These are phyloP conservation scores for Manis crassicaudata DNA, from an alignment of 2,797 vertebrate species.

Conservation along the genomic window DNA sequence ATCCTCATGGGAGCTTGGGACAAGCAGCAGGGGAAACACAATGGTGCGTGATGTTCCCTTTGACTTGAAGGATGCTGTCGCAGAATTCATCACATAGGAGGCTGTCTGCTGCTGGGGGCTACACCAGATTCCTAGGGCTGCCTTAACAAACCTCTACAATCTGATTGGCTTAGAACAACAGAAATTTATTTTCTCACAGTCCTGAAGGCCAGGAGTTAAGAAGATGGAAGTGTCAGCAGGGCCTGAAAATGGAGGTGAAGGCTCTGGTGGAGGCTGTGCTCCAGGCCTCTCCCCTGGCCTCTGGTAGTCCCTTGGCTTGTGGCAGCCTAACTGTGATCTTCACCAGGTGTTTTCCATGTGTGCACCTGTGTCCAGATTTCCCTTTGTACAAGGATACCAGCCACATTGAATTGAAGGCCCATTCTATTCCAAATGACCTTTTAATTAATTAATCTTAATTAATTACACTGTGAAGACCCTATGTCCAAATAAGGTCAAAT, in stretches of 20 bases:
- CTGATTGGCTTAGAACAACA: not conserved
- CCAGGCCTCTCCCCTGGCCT: no score
- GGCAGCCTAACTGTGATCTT: accelerated
- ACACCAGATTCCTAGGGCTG: not conserved
- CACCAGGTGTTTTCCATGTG: accelerated
- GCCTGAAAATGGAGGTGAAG: not conserved
- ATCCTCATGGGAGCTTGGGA: accelerated
- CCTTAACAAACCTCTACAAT: not conserved
- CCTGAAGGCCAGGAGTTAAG: not conserved
- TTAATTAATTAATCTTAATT: not conserved
- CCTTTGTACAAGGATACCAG: not conserved
- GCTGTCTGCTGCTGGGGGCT: not conserved
- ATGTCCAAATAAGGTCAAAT: not conserved
- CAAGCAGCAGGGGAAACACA: accelerated
- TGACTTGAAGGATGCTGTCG: accelerated
- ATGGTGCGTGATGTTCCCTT: not conserved
- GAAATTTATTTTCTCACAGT: not conserved
- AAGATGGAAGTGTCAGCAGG: not conserved
- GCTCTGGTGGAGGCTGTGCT: not conserved
- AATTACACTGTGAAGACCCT: not conserved
- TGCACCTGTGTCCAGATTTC: not conserved
- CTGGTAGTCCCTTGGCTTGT: not conserved
- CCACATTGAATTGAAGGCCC: no score
- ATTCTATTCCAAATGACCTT: not conserved
- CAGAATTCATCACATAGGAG: not conserved